These are phyloP conservation scores for Hermaeophaga mercurialis DNA, from an alignment of 2,888 invertebrate genomes.

Conservation along the genomic window DNA sequence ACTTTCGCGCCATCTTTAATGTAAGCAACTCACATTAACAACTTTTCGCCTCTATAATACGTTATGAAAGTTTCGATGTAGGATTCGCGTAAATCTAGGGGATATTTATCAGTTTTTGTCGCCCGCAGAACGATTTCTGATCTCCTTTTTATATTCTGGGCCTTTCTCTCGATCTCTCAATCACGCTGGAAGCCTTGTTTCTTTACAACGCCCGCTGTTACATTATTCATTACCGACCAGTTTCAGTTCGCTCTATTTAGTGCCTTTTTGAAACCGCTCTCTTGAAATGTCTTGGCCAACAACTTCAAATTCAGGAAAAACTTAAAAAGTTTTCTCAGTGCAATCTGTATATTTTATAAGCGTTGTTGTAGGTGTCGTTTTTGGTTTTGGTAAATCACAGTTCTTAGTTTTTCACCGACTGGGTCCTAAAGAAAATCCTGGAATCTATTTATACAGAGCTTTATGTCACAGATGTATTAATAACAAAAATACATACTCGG, in stretches of 20 bases:
- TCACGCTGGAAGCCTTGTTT: slow-evolving; percentile 58
- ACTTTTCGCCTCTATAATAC: slow-evolving; percentile 42
- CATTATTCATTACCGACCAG: slow-evolving; percentile 57
- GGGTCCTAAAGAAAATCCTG: no score
- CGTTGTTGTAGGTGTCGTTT: neutral
- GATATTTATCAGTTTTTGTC: slow-evolving; percentile 60
- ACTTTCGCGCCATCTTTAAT: slow-evolving; percentile 35
- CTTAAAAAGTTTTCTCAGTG: slow-evolving; percentile 26
- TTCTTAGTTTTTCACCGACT: neutral
- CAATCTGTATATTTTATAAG: slow-evolving; percentile 18
- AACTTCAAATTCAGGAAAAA: slow-evolving; percentile 29
- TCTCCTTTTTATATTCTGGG: slow-evolving; percentile 59
- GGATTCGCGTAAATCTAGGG: slow-evolving; percentile 53
- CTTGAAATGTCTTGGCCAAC: slow-evolving; percentile 15
- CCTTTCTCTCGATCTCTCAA: slow-evolving; percentile 59
- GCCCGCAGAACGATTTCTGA: slow-evolving; percentile 58
- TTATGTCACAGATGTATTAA: no score
- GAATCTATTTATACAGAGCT: no score
- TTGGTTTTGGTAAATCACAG: neutral
- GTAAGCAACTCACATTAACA: slow-evolving; percentile 41
- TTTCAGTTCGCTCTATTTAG: slow-evolving; percentile 44
- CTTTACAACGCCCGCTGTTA: slow-evolving; percentile 58
- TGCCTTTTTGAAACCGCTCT: slow-evolving; percentile 43
- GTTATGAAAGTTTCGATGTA: slow-evolving; percentile 43
- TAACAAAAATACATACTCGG: no score